Evolutionary conservation across 1,140 invertebrate genomes (phyloP).

Genomic region (Ladona fulva): DNA sequence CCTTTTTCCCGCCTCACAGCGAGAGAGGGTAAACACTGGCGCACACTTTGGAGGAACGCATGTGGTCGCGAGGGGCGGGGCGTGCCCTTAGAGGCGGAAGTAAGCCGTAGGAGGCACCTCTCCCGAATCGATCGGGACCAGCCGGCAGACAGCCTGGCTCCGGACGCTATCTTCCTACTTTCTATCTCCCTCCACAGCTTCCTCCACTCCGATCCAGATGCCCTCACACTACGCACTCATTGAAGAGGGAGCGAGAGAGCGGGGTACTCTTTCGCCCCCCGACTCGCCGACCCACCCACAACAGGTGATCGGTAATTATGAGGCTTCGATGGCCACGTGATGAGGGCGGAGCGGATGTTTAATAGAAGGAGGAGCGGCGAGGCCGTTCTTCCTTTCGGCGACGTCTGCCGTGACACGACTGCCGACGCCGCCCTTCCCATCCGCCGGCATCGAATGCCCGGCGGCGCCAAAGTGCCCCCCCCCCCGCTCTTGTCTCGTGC

Average conservation of each 20-base stretch:
- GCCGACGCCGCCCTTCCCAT: not conserved
- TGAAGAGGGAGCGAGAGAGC: not conserved
- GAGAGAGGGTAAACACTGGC: not conserved
- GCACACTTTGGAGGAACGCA: not conserved
- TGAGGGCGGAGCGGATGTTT: not conserved
- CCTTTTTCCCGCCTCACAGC: not conserved
- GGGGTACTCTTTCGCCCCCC: not conserved
- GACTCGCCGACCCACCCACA: not conserved
- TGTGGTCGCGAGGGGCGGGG: not conserved
- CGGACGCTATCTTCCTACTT: not conserved
- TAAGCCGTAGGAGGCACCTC: not conserved
- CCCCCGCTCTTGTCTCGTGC: not conserved
- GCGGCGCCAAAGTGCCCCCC: not conserved
- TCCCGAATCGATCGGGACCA: not conserved
- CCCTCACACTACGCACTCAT: not conserved
- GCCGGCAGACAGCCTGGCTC: not conserved
- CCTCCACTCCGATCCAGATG: not conserved
- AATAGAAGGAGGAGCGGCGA: not conserved
- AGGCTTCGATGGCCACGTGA: conserved; percentile 6
- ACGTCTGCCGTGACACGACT: not conserved
- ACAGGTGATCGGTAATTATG: conserved; percentile 4
- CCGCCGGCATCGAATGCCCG: not conserved
- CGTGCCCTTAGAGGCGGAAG: not conserved
- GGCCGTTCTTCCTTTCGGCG: not conserved
- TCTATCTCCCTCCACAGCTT: not conserved